Percentiles rank a stretch among this genome's conserved stretches.
Evolutionary conservation across 2,113 vertebrate species (phyloP).

Genomic region (Amblyopsis rosae): DNA sequence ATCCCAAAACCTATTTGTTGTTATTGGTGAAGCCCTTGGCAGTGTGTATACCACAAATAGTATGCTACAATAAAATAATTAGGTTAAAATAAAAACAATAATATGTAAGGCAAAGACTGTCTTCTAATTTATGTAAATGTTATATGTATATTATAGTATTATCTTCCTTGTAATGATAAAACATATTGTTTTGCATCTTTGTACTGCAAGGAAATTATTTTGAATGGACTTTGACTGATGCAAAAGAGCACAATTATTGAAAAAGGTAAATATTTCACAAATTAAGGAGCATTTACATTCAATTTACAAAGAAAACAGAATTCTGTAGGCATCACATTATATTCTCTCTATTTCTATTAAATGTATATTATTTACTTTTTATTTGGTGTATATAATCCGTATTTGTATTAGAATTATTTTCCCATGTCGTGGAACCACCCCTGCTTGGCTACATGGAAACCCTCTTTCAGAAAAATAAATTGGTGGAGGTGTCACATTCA

Average conservation of each 20-base stretch:
- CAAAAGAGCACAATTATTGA: slow-evolving; percentile 14
- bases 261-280: slow-evolving; percentile 55
- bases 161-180: background rate
- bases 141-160: background rate
- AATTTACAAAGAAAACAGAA: slow-evolving; percentile 37
- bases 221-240: slow-evolving; percentile 23
- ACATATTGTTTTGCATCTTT: too few species aligned
- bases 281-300: slow-evolving; percentile 51
- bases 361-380: too few species aligned
- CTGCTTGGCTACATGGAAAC: background rate
- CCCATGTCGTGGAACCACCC: background rate
- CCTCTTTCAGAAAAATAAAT: background rate
- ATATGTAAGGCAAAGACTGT: background rate
- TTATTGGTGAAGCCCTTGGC: slow-evolving; percentile 55
- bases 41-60: slow-evolving; percentile 42
- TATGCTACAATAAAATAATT: slow-evolving; percentile 4
- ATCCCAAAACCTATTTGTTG: slow-evolving; percentile 31
- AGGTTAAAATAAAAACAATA: slow-evolving; percentile 27
- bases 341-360: slow-evolving; percentile 16
- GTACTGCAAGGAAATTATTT: too few species aligned
- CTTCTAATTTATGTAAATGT: slow-evolving; percentile 2
- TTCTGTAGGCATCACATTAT: slow-evolving; percentile 40
- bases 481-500: background rate
- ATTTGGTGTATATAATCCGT: too few species aligned
- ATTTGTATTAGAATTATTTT: background rate